Percentiles rank a stretch among this genome's conserved stretches.
These are phyloP conservation scores for Spinibarbus caldwelli DNA, from an alignment of 2,797 vertebrate genomes.

Conservation along the genomic window DNA sequence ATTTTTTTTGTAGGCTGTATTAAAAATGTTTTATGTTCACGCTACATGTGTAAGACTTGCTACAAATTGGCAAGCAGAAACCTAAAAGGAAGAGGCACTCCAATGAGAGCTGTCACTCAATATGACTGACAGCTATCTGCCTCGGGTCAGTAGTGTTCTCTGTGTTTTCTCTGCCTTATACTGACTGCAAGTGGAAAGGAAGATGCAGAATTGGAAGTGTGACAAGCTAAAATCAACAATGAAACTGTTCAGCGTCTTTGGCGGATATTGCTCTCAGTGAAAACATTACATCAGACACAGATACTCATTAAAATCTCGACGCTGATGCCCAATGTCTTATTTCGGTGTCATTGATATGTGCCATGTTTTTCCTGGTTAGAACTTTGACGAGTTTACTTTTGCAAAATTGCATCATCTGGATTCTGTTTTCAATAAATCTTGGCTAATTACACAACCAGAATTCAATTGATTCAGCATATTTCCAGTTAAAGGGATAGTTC, in stretches of 20 bases:
- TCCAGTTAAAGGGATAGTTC: not conserved
- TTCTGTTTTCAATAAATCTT: constrained; percentile 17
- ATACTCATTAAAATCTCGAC: constrained; percentile 31
- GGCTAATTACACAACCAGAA: not conserved
- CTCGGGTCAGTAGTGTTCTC: constrained; percentile 52
- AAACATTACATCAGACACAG: constrained; percentile 39
- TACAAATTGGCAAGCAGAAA: constrained; percentile 51
- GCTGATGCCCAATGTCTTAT: not conserved
- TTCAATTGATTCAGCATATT: not conserved
- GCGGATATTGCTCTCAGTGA: constrained; percentile 29
- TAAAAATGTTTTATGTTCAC: constrained; percentile 48
- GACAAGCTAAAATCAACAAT: constrained; percentile 42
- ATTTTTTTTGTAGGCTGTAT: constrained; percentile 33
- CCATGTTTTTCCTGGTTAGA: not conserved
- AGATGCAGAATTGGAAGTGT: constrained; percentile 40
- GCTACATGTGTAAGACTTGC: constrained; percentile 51
- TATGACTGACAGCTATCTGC: constrained; percentile 57
- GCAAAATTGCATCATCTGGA: not conserved
- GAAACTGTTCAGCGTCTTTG: constrained; percentile 9
- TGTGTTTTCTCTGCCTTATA: constrained; percentile 35
- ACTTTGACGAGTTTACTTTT: constrained; percentile 9
- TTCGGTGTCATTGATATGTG: constrained; percentile 12
- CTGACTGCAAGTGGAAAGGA: constrained; percentile 34
- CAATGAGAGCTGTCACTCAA: constrained; percentile 56
- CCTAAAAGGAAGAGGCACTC: constrained; percentile 51